Evolutionary conservation across 2,113 vertebrate genomes (phyloP), one percentile per base, ranked within the genome.

Genomic region (Microtus ochrogaster): DNA sequence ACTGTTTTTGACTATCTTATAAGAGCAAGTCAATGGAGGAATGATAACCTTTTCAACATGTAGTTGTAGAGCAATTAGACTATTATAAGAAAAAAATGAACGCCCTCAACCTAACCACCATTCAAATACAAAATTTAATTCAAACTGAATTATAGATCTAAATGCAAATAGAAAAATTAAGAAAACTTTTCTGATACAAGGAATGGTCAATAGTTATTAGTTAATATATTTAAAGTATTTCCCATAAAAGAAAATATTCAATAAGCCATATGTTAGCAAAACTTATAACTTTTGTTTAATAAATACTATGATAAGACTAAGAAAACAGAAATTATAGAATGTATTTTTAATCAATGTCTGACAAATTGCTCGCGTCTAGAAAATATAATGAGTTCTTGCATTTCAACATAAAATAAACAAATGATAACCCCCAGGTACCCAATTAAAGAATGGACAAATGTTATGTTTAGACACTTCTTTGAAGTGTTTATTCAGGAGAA

Each of bases 161-260:
- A 93, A 91, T 83, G 0, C 89, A 86, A 89, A 52, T 58, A 83
- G 26, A 82, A 81, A 88, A 79, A 58, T 68, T 7, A 73, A 90
- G 22, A 72, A 91, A 70, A 36, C 19, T 19, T 90, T 93, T 6
- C 26, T 30, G 2, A 33, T 7, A 28, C 28, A 74, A 74, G 44
- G n/a, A 44, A 82, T 66, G 4, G 3, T 72, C 52, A 73, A 63
- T 41, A 65, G 12, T 91, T 93, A 44, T 47, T 87, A 61, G 72
- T n/a, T 47, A 12, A 47, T 26, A 89, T 39, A 77, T 16, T 39
- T 36, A 86, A 93, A 92, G 1, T 13, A 87, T 17, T 73, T 47
- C 55, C 0, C n/a, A 65, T 82, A 47, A 83, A 82, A 61, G 14
- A 44, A 91, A 84, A 85, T 39, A 72, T 30, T 47, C 21, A 93